Conservation (phyloP, 1,140 invertebrate genomes). For the Theocolax elegans region DNA sequence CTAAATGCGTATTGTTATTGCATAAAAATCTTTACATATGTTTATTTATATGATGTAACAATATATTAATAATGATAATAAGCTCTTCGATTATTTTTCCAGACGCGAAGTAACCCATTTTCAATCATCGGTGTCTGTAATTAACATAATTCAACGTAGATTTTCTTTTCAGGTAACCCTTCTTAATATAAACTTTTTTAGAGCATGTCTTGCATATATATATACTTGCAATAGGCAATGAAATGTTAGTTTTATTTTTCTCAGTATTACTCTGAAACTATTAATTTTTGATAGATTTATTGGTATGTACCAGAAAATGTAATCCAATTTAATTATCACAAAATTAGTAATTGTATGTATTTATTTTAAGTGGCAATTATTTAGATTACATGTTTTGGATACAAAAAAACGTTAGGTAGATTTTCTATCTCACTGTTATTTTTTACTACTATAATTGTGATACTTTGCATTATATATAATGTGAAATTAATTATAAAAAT, state of each 20-base stretch:
- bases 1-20: background rate
- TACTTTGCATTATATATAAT: no score
- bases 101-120: conserved; percentile 38
- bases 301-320: no score
- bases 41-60: background rate
- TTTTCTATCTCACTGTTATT: no score
- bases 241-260: background rate
- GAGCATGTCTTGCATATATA: conserved; percentile 31
- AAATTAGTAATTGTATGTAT: no score
- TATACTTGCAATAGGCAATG: conserved; percentile 26
- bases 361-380: no score
- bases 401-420: background rate
- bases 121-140: conserved; percentile 37
- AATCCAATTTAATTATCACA: no score
- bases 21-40: background rate
- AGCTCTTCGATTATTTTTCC: conserved; percentile 37
- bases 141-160: conserved; percentile 33
- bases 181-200: conserved; percentile 27
- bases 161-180: conserved; percentile 39
- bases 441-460: no score
- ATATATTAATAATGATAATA: background rate
- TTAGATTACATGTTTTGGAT: no score
- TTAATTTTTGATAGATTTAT: no score
- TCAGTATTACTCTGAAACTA: background rate
- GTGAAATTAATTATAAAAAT: no score